Percentiles rank a stretch among this genome's conserved stretches.
Evolutionary conservation across 2,797 vertebrate species (phyloP).

Genomic region (Sebastes glaucus): DNA sequence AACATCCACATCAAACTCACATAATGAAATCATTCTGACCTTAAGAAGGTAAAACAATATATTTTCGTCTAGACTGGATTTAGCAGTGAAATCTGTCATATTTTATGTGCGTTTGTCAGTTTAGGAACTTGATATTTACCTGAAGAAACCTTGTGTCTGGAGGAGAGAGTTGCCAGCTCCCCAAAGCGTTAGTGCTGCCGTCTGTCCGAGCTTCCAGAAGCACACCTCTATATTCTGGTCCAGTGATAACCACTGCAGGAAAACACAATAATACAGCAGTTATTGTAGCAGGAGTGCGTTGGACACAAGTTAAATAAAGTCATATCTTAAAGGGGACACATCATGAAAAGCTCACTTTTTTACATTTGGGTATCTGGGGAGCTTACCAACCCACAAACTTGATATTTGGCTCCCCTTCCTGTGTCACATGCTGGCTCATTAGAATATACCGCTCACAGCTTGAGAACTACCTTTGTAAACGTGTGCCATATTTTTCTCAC

Average conservation of each 20-base stretch:
- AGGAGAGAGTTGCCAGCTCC: conserved; percentile 70
- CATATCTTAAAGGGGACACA: background rate
- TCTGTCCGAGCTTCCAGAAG: conserved; percentile 67
- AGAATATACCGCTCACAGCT: no score
- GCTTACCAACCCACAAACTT: no score
- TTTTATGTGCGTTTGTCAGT: background rate
- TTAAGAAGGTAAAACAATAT: background rate
- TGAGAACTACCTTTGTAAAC: no score
- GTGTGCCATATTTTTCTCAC: no score
- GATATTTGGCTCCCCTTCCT: no score
- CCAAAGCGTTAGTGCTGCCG: conserved; percentile 44
- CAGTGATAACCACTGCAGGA: conserved; percentile 65
- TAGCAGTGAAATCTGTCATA: background rate
- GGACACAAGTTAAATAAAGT: background rate
- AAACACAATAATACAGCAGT: background rate
- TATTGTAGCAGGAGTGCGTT: background rate
- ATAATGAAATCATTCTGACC: background rate
- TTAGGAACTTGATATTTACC: conserved; percentile 28
- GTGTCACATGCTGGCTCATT: no score
- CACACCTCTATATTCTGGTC: conserved; percentile 65
- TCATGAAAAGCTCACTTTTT: no score
- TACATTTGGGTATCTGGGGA: no score
- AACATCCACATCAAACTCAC: background rate
- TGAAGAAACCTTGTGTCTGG: conserved; percentile 73
- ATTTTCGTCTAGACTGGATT: background rate